Base-by-base conservation (phyloP, 2,113 vertebrate species). In the Raja brachyura region DNA sequence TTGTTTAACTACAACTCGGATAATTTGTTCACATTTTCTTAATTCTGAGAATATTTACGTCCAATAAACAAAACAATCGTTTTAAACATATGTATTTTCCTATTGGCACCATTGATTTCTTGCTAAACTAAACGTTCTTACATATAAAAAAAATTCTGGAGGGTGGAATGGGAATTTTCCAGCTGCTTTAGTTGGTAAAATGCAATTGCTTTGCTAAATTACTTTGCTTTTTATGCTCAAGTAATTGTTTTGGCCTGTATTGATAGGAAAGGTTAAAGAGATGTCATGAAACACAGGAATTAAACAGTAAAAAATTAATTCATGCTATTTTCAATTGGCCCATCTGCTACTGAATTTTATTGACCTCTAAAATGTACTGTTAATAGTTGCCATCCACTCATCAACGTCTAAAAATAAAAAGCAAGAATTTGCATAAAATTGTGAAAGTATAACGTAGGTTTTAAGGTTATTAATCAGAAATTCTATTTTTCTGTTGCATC, bases 241-340 rank as follows among this genome's bases (percentile, higher is more conserved):
- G 90, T 92, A 68, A 92, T 92, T 92, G 90, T 92, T 92, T 92
- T 92, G 90, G 68, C 90, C 66, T 92, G 33, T 92, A 73, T 92
- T 92, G 68, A 92, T 31, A 22, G 90, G 66, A 74, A 92, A 92
- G 90, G 90, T 92, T 92, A 92, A 92, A 92, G 90, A 92, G 66
- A 25, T 92, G 39, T 73, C 90, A 92, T 92, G 90, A 92, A 92
- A 92, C 68, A 73, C 22, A 33, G 68, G 90, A 92, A 92, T 92
- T 92, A 92, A 92, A 92, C 90, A 74, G 90, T 92, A 92, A 92
- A 92, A 92, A 73, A 92, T 92, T 92, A 92, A 92, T 92, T 92
- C 90, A 92, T 92, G 33, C 33, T 92, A 73, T 54, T 92, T 74
- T 68, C 90, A 92, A 73, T 92, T 92, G 86, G 90, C 90, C 90